phyloP scores from a whole-genome alignment of 2,888 invertebrate species.

The Nomada ferruginata region DNA sequence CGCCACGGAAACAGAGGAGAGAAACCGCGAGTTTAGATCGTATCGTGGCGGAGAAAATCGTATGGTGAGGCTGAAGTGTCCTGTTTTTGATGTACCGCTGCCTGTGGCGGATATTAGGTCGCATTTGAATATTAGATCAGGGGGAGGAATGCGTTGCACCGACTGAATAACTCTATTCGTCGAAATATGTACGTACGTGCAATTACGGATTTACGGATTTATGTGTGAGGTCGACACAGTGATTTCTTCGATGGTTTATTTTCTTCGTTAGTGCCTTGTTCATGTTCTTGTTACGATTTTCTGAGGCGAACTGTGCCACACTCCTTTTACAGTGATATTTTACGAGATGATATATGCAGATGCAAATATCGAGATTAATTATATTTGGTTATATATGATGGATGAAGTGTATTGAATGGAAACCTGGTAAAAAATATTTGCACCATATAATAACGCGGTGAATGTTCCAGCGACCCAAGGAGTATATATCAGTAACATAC shows the following conservation, averaged over 20 bases:
- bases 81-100: constrained; percentile 19
- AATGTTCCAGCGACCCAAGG: too few species aligned
- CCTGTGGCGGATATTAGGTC: not conserved
- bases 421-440: too few species aligned
- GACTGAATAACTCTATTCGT: constrained; percentile 10
- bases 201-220: not conserved
- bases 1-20: constrained; percentile 39
- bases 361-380: too few species aligned
- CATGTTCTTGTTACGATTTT: too few species aligned
- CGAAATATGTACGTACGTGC: not conserved
- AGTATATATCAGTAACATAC: too few species aligned
- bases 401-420: too few species aligned
- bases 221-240: not conserved
- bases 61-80: constrained; percentile 23
- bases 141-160: not conserved
- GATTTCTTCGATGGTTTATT: not conserved
- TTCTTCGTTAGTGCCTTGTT: not conserved
- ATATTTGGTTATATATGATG: too few species aligned
- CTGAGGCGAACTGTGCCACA: too few species aligned
- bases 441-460: too few species aligned
- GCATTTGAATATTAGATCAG: constrained; percentile 19
- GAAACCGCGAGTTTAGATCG: constrained; percentile 55
- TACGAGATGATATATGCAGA: too few species aligned
- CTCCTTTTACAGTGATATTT: too few species aligned
- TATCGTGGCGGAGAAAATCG: constrained; percentile 61